Percentiles rank a stretch among this genome's conserved stretches.
Conservation (phyloP, 2,797 vertebrate species). For the Petrocephalus sullivani region DNA sequence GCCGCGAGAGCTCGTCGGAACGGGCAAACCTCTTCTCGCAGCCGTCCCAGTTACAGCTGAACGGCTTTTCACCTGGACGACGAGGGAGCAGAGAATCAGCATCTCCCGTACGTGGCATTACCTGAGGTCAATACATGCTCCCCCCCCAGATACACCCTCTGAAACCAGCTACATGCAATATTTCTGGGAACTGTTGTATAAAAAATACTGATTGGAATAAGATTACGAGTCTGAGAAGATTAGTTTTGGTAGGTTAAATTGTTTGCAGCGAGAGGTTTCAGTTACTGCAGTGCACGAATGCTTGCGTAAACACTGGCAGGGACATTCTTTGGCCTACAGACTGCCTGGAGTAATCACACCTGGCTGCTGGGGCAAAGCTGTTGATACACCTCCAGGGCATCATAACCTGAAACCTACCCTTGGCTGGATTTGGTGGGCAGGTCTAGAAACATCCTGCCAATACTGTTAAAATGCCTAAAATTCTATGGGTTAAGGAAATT, state of each 20-base stretch:
- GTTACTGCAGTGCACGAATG: neutral
- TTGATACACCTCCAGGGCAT: neutral
- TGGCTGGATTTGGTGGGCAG: neutral
- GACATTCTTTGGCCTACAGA: neutral
- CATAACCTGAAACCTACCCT: neutral
- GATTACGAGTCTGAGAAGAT: neutral
- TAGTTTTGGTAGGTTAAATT: neutral
- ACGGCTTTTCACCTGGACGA: slow-evolving; percentile 85
- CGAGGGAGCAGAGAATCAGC: neutral
- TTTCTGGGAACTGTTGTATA: neutral
- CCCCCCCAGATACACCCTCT: neutral
- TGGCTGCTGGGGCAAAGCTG: neutral
- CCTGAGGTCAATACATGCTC: neutral
- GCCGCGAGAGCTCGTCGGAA: slow-evolving; percentile 91
- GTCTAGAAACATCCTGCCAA: neutral
- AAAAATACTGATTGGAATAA: neutral
- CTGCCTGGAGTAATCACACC: neutral
- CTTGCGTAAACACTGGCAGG: neutral
- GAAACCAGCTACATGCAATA: neutral
- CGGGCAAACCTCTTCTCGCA: slow-evolving; percentile 94
- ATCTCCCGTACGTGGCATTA: neutral
- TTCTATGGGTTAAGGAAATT: neutral
- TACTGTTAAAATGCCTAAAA: neutral
- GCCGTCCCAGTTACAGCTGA: slow-evolving; percentile 91
- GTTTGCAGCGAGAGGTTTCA: neutral